A percentile compares a stretch with the other conserved stretches of the same genome.
Conservation (phyloP, 2,113 vertebrate genomes). For the Prionailurus bengalensis region DNA sequence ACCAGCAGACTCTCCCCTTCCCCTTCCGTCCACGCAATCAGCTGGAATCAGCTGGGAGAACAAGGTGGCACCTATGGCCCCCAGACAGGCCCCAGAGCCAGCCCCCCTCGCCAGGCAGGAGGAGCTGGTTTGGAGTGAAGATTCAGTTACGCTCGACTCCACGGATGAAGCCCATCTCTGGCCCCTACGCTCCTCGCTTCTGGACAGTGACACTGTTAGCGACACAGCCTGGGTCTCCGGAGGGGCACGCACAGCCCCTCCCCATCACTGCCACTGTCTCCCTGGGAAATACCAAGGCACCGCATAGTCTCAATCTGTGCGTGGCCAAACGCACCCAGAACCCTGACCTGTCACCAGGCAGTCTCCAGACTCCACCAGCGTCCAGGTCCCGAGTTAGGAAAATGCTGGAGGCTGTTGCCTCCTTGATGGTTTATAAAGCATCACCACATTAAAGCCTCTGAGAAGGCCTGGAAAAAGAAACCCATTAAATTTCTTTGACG, state of each 20-base stretch:
- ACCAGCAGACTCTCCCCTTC: accelerated
- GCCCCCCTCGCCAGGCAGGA: neutral
- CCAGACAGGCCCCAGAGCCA: neutral
- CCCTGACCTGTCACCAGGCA: neutral
- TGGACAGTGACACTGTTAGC: accelerated
- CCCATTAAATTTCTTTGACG: accelerated
- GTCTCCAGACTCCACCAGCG: neutral
- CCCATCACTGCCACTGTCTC: accelerated
- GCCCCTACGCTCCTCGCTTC: accelerated
- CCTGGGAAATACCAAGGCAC: accelerated
- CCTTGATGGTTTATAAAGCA: neutral
- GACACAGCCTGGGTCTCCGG: accelerated
- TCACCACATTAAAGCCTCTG: accelerated
- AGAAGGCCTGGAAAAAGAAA: neutral
- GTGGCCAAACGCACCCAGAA: accelerated
- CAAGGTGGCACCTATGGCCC: neutral
- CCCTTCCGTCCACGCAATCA: accelerated
- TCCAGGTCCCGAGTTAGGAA: neutral
- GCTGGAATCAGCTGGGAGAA: neutral
- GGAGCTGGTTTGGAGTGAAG: neutral
- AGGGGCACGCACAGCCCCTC: too few species aligned
- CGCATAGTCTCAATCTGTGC: accelerated
- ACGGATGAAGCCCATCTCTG: neutral
- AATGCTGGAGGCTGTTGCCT: neutral
- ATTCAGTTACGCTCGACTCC: accelerated